phyloP scores from a whole-genome alignment of 2,113 vertebrate genomes.

The Rhinoptilus africanus region DNA sequence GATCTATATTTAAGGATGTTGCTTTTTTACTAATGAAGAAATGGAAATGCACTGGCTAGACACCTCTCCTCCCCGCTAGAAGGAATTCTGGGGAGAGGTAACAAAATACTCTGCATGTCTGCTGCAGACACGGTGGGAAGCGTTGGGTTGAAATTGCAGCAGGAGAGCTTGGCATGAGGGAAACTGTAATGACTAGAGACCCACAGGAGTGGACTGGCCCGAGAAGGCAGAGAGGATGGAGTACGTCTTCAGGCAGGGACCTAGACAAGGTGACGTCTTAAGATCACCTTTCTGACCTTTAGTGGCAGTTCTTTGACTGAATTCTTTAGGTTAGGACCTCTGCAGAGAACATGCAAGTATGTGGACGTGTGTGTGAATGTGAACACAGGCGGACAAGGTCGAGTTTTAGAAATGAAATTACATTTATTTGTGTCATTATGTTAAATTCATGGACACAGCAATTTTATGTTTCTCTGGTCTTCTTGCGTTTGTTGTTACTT shows the following conservation, averaged over 20 bases:
- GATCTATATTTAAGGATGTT: not conserved
- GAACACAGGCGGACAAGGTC: not conserved
- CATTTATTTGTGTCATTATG: not conserved
- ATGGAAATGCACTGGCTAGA: not conserved
- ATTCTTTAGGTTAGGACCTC: not conserved
- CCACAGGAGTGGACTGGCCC: accelerated
- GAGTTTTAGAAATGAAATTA: not conserved
- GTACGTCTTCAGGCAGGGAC: not conserved
- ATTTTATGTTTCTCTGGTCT: not conserved
- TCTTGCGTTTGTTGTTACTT: not conserved
- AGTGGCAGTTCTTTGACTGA: not conserved
- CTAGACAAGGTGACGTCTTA: not conserved
- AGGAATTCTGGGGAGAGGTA: not conserved
- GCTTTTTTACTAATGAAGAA: not conserved
- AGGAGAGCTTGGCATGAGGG: not conserved
- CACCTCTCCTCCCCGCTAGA: not conserved
- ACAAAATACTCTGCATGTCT: not conserved
- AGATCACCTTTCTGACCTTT: not conserved
- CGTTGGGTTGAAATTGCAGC: not conserved
- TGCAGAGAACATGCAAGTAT: not conserved
- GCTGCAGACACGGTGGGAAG: not conserved
- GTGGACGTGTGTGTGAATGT: not conserved
- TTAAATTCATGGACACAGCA: not conserved
- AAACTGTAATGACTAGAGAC: not conserved
- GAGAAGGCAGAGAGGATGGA: not conserved